Evolutionary conservation across 2,113 vertebrate genomes (phyloP).

Genomic region (Rousettus leschenaultii): DNA sequence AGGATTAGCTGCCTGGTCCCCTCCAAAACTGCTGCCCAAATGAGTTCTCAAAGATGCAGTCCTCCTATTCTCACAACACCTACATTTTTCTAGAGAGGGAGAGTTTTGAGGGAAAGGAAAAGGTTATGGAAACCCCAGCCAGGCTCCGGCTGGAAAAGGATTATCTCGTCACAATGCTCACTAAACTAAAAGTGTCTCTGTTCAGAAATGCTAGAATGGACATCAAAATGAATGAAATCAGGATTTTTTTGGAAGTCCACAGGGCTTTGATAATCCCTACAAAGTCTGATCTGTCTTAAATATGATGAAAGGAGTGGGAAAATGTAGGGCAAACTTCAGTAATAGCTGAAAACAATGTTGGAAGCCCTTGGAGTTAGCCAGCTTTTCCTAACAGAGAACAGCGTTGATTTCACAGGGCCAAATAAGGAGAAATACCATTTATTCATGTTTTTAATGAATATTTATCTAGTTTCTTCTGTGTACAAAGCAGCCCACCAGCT

Average conservation of each 20-base stretch:
- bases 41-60: neutral
- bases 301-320: neutral
- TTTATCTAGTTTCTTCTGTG: neutral
- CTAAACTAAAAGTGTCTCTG: neutral
- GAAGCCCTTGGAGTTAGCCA: neutral
- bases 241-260: neutral
- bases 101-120: neutral
- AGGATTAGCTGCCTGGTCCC: neutral
- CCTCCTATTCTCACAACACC: neutral
- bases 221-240: neutral
- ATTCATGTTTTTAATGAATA: neutral
- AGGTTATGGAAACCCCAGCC: neutral
- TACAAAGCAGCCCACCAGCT: neutral
- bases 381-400: neutral
- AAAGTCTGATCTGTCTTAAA: conserved; percentile 20
- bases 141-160: neutral
- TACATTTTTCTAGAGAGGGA: neutral
- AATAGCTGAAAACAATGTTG: neutral
- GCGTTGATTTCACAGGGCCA: neutral
- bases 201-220: neutral
- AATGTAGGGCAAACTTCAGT: neutral
- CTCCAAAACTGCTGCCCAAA: neutral
- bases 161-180: neutral
- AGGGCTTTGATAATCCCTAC: neutral
- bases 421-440: neutral